Percentiles rank a stretch among this genome's conserved stretches.
Evolutionary conservation across 2,888 invertebrate genomes (phyloP).

Genomic region (Leptogaster cylindrica): DNA sequence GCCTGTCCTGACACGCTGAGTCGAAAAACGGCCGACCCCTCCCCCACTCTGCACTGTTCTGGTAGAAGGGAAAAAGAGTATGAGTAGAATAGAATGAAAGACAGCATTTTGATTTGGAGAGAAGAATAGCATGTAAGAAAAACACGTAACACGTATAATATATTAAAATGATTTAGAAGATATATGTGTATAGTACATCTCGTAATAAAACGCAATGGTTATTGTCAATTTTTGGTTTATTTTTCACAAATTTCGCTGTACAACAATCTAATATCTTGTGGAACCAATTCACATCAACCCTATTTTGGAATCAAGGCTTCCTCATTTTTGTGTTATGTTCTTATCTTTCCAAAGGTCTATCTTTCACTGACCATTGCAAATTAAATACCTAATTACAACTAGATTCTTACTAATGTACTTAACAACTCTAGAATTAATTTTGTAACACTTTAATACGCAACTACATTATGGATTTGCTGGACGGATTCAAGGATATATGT

Average conservation of each 20-base stretch:
- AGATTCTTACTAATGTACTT: slow-evolving; percentile 14
- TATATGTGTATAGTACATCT: too few relatives aligned
- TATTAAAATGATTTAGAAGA: too few relatives aligned
- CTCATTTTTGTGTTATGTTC: too few relatives aligned
- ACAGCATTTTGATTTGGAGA: too few relatives aligned
- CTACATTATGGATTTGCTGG: not conserved
- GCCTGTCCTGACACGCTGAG: too few relatives aligned
- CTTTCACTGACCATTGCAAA: slow-evolving; percentile 11
- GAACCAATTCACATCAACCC: slow-evolving; percentile 17
- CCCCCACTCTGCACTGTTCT: too few relatives aligned
- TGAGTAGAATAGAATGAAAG: too few relatives aligned
- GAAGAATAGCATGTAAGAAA: too few relatives aligned
- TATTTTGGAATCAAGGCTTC: not conserved
- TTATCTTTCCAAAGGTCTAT: too few relatives aligned
- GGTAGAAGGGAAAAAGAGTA: too few relatives aligned
- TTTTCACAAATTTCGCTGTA: slow-evolving; percentile 26
- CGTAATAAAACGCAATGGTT: not conserved
- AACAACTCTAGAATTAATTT: slow-evolving; percentile 6
- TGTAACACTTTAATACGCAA: not conserved
- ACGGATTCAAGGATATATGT: not conserved
- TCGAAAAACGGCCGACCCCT: too few relatives aligned
- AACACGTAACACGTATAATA: too few relatives aligned
- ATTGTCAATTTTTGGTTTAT: slow-evolving; percentile 19
- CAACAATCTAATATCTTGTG: slow-evolving; percentile 10
- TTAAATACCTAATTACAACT: slow-evolving; percentile 18